Percentiles rank a stretch among this genome's conserved stretches.
phyloP scores from a whole-genome alignment of 23 tunicate species.

The Halocynthia aurantium region DNA sequence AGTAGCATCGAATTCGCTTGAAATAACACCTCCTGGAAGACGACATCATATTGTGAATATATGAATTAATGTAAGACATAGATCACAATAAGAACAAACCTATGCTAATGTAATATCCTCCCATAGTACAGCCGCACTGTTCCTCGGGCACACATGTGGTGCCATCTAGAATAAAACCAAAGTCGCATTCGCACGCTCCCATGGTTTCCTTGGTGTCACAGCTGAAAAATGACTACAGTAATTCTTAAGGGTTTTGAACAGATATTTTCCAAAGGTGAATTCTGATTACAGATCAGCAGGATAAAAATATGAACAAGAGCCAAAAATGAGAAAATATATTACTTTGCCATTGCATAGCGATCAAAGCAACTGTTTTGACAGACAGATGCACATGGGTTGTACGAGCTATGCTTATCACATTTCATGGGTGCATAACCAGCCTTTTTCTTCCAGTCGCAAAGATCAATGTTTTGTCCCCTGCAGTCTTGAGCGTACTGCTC shows the following conservation, averaged over 20 bases:
- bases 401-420: slow-evolving; percentile 34
- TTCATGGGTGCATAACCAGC: not conserved
- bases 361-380: slow-evolving; percentile 24
- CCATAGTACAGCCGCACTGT: slow-evolving; percentile 22
- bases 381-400: slow-evolving; percentile 14
- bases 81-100: not conserved
- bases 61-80: not conserved
- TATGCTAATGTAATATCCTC: slow-evolving; percentile 4
- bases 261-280: too few species aligned
- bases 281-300: too few species aligned
- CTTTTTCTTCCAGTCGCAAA: slow-evolving; percentile 60
- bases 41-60: slow-evolving; percentile 1
- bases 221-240: not conserved
- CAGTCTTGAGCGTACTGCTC: slow-evolving; percentile 46
- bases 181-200: slow-evolving; percentile 22
- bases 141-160: slow-evolving; percentile 6
- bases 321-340: not conserved
- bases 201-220: slow-evolving; percentile 7
- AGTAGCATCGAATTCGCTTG: not conserved
- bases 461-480: slow-evolving; percentile 16
- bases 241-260: not conserved
- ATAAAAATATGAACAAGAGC: too few species aligned
- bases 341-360: not conserved
- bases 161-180: slow-evolving; percentile 27
- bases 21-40: slow-evolving; percentile 9